phyloP scores from a whole-genome alignment of 2,888 invertebrate genomes.

The Chalcis sispes region DNA sequence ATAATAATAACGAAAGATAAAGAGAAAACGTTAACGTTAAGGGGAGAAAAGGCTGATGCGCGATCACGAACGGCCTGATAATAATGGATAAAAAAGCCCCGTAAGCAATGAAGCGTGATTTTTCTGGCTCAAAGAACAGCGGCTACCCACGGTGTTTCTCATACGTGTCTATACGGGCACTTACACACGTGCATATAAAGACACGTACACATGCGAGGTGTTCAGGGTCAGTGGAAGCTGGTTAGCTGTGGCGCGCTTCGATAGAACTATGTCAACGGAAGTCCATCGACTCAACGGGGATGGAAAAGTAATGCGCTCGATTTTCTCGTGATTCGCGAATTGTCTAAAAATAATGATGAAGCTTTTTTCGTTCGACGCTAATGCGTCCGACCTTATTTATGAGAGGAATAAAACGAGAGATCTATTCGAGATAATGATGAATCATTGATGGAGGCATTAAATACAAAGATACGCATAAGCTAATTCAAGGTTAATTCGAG shows the following conservation, averaged over 20 bases:
- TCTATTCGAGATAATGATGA: conserved; percentile 1
- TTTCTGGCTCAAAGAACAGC: conserved; percentile 40
- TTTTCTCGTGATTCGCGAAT: conserved; percentile 21
- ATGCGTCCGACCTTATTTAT: background rate
- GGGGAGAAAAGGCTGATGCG: background rate
- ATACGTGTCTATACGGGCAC: background rate
- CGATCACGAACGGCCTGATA: conserved; percentile 16
- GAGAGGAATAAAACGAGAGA: background rate
- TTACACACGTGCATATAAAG: too few relatives aligned
- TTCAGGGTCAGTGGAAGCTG: conserved; percentile 12
- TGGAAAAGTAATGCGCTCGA: background rate
- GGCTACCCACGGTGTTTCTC: background rate
- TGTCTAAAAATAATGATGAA: background rate
- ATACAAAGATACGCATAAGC: background rate
- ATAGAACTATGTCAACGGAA: conserved; percentile 20
- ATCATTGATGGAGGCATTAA: background rate
- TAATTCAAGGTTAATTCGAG: too few relatives aligned
- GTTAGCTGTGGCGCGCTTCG: conserved; percentile 2
- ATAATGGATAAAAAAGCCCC: conserved; percentile 38
- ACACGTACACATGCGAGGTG: too few relatives aligned
- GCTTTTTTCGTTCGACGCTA: background rate
- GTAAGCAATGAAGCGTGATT: conserved; percentile 41
- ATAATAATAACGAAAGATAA: conserved; percentile 6
- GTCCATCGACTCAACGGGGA: background rate
- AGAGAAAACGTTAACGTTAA: background rate